Base-by-base conservation (phyloP, 2,888 invertebrate genomes). In the Melipona beecheii region DNA sequence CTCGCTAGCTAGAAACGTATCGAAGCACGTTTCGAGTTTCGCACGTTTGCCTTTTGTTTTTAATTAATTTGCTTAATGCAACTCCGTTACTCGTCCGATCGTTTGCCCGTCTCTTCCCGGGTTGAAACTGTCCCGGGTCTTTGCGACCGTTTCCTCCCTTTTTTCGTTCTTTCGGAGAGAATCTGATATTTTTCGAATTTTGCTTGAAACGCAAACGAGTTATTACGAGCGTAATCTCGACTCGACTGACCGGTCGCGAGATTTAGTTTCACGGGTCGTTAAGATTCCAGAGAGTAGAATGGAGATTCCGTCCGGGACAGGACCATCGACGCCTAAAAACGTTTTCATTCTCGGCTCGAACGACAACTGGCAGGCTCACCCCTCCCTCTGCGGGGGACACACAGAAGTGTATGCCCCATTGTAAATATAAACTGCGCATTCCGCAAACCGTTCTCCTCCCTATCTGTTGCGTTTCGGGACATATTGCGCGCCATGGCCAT, bases 391-490 rank as follows among this genome's bases (percentile, higher is more conserved):
- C 75, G 66, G 27, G 27, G 0, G 27, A 27, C 27, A 27, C 27
- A 84, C 88, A 89, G 89, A 88, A 90, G 86, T 88, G 81, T 78
- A 91, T 91, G 91, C 87, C 77, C 90, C 72, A 91, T 92, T 91
- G 92, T 91, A 91, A 86, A 88, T 90, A 89, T 88, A 90, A 90
- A 91, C 87, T 87, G 88, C 85, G 79, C 86, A 85, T 89, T 85
- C 86, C 90, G 84, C 87, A 85, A 88, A 80, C 83, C 86, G 85
- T 88, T 90, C 87, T 86, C 88, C 91, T 81, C 77, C 81, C 89
- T 91, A 90, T 92, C 92, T 90, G 91, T 90, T 87, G 89, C 82
- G 70, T 85, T 91, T 89, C 90, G 72, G 86, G 76, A 89, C 89
- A 89, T 86, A 91, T 90, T 91, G 91, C 89, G 73, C 84, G 56